Conservation (phyloP, 2,797 vertebrate species). For the Scomberomorus guttatus region DNA sequence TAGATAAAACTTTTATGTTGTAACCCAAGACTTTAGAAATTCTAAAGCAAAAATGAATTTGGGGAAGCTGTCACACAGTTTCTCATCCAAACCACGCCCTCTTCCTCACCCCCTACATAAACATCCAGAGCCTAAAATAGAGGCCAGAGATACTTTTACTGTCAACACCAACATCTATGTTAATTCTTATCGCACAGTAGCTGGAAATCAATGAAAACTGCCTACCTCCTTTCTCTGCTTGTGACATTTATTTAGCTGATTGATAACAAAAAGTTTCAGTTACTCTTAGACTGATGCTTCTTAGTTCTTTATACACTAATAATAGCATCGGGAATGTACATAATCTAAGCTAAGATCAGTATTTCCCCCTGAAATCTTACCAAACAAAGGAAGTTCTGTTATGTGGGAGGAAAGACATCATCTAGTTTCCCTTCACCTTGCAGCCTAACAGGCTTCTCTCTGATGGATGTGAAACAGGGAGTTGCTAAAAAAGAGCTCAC, state of each 20-base stretch:
- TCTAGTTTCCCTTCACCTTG: constrained; percentile 58
- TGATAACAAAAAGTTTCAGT: not conserved
- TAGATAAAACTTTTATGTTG: constrained; percentile 17
- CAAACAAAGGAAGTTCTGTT: constrained; percentile 33
- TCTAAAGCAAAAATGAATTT: constrained; percentile 27
- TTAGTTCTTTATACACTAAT: not conserved
- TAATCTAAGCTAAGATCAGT: constrained; percentile 31
- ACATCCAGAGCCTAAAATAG: constrained; percentile 56
- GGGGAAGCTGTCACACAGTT: constrained; percentile 69
- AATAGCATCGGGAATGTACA: constrained; percentile 8
- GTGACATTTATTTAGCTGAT: constrained; percentile 5
- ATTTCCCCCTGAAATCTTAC: constrained; percentile 37
- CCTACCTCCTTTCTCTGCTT: not conserved
- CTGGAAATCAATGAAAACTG: constrained; percentile 24
- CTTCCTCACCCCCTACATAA: constrained; percentile 42
- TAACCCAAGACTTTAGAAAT: constrained; percentile 23
- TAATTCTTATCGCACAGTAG: not conserved
- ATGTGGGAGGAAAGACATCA: constrained; percentile 38
- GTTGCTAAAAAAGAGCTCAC: not conserved
- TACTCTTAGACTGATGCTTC: not conserved
- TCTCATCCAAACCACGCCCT: constrained; percentile 57
- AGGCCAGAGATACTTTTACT: constrained; percentile 35
- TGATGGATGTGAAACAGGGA: constrained; percentile 50
- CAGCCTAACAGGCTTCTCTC: constrained; percentile 30
- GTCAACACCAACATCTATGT: not conserved